Evolutionary conservation across 1,140 invertebrate genomes (phyloP), one percentile per base, ranked within the genome.

Genomic region (Listronotus bonariensis): DNA sequence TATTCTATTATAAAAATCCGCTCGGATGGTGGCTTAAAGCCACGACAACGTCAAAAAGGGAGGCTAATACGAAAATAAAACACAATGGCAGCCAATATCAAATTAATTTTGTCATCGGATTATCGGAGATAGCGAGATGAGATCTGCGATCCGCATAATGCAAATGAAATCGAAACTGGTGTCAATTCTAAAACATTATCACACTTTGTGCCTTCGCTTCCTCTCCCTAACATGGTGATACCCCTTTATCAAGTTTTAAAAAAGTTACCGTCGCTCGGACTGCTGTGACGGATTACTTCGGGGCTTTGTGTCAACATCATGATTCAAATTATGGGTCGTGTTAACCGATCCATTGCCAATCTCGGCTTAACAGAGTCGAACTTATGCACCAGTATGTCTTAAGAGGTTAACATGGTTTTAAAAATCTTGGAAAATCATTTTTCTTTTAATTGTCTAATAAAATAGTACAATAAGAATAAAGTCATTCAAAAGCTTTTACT

Each of bases 231-330:
- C 14, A 20, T 45, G 26, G 31, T 41, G 38, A 11, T 14, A 18
- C 42, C 66, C 68, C 67, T 70, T 72, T 72, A 68, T 68, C 52
- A 68, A 69, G 52, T 68, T 71, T 68, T 70, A 75, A 74, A 73
- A 76, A 72, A 74, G 71, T 75, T 72, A 68, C 69, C 54, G 51
- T 48, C 51, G 48, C 31, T 59, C 67, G 68, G 69, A 72, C 68
- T 72, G 71, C 72, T 67, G 71, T 74, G 72, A 77, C 73, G 69
- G 75, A 77, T 77, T 77, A 77, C 73, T 71, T 57, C 41, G 66
- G 68, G 74, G 75, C 71, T 77, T 77, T 73, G 72, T 77, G 75
- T 77, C 75, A 77, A 75, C 72, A 76, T 76, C 75, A 74, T 71
- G 75, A 72, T 76, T 74, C 74, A 72, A 74, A 77, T 77, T 77